Percentiles rank a stretch among this genome's conserved stretches.
These are phyloP conservation scores for Volucella zonaria DNA, from an alignment of 2,888 invertebrate species.

Conservation along the genomic window DNA sequence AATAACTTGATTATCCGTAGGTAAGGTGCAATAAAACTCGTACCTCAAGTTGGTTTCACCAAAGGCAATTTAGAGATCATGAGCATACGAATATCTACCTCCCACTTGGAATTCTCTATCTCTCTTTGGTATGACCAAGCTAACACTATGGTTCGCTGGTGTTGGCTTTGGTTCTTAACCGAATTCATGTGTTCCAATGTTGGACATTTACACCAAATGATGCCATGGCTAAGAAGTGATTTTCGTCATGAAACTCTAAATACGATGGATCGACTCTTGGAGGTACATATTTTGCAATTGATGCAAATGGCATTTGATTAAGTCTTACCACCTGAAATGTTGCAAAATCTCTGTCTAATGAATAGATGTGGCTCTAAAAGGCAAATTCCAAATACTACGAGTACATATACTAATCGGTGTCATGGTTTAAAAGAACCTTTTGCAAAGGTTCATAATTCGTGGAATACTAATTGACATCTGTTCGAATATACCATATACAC, in stretches of 20 bases:
- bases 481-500: no score
- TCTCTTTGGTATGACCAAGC: neutral
- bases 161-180: conserved; percentile 38
- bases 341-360: no score
- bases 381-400: no score
- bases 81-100: conserved; percentile 17
- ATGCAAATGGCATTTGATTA: neutral
- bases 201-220: conserved; percentile 31
- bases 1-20: conserved; percentile 32
- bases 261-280: conserved; percentile 15
- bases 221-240: conserved; percentile 60
- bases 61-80: conserved; percentile 41
- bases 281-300: neutral
- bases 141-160: conserved; percentile 35
- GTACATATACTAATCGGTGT: no score
- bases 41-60: conserved; percentile 7
- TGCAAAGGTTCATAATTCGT: no score
- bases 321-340: neutral
- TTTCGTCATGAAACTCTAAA: conserved; percentile 36
- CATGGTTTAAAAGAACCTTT: no score
- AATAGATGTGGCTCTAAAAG: no score
- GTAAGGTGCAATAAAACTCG: conserved; percentile 23
- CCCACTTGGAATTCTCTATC: conserved; percentile 21
- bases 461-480: no score
- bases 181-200: conserved; percentile 24